Evolutionary conservation across 2,888 invertebrate species (phyloP).

Genomic region (Sphaerophoria taeniata): DNA sequence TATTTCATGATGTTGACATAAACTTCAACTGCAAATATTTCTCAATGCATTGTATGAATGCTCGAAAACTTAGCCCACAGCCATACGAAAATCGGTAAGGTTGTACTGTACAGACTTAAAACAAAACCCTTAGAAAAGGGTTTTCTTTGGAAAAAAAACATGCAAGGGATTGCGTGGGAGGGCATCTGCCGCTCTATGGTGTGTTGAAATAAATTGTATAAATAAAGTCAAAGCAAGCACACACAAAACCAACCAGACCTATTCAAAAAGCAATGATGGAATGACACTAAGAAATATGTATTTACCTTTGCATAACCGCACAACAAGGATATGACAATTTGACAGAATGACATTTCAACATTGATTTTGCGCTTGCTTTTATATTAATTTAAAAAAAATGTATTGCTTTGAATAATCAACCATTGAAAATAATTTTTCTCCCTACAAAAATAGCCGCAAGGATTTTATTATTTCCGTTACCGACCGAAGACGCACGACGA

Average conservation of each 20-base stretch:
- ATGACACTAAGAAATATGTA: constrained; percentile 40
- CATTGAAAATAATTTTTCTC: constrained; percentile 41
- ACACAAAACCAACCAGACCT: constrained; percentile 20
- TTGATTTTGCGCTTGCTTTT: constrained; percentile 58
- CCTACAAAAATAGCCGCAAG: constrained; percentile 63
- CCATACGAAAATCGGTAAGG: too few relatives aligned
- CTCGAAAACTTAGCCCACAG: too few relatives aligned
- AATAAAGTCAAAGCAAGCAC: constrained; percentile 46
- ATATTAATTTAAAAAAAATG: constrained; percentile 10
- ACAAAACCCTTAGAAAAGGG: constrained; percentile 4
- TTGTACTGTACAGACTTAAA: neutral
- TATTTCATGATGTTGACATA: too few relatives aligned
- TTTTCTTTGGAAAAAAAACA: constrained; percentile 3
- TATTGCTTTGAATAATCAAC: constrained; percentile 65
- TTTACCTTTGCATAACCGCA: constrained; percentile 43
- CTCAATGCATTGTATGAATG: too few relatives aligned
- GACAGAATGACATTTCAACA: constrained; percentile 73
- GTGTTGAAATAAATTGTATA: constrained; percentile 40
- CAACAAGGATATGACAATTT: constrained; percentile 57
- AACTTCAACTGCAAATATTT: too few relatives aligned
- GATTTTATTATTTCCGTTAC: constrained; percentile 60
- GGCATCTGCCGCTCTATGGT: neutral
- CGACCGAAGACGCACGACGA: neutral
- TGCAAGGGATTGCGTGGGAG: constrained; percentile 36
- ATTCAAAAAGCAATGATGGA: constrained; percentile 43